phyloP scores from a whole-genome alignment of 2,797 vertebrate species.

The Bufotes viridis region DNA sequence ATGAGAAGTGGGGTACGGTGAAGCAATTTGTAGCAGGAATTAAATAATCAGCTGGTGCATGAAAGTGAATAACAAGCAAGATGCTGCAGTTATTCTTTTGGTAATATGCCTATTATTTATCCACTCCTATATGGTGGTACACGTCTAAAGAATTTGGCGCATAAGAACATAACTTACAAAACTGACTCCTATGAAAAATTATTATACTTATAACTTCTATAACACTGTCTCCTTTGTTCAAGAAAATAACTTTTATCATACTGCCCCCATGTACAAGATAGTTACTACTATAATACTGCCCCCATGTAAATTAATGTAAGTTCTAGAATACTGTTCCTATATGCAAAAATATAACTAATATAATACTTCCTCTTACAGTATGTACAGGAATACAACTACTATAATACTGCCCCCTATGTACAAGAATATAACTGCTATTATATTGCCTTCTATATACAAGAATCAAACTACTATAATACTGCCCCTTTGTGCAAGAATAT shows the following conservation, averaged over 20 bases:
- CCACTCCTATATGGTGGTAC: not conserved
- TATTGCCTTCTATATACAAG: no score
- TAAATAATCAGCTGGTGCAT: not conserved
- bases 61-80: not conserved
- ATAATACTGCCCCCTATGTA: no score
- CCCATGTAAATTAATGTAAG: no score
- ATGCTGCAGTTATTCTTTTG: not conserved
- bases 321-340: no score
- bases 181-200: not conserved
- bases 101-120: not conserved
- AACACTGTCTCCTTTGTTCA: not conserved
- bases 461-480: no score
- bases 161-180: not conserved
- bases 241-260: not conserved
- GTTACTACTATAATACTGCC: no score
- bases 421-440: no score
- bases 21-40: not conserved
- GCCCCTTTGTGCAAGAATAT: no score
- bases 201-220: not conserved
- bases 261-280: not conserved
- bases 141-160: not conserved
- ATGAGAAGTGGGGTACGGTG: not conserved
- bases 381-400: no score
- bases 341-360: not conserved
- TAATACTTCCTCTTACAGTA: no score